Evolutionary conservation across 2,888 invertebrate genomes (phyloP), one percentile per base, ranked within the genome.

Genomic region (Drosophila anceps): DNA sequence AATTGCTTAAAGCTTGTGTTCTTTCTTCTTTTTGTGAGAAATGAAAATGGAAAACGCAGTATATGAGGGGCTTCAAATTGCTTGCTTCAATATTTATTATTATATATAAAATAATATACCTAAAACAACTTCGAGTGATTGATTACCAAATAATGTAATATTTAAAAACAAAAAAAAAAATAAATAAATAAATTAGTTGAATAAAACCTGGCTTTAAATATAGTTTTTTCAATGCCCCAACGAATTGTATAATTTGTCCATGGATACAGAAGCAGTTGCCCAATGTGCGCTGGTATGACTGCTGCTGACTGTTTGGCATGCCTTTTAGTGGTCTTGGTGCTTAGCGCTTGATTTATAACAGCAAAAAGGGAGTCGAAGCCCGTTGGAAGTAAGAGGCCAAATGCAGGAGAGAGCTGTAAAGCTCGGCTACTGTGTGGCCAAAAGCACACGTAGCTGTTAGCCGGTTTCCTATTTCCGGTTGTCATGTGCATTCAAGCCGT

Each of bases 271-370:
- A 29, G 15, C 43, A 43, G 20, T 51, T 61, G 31, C 57, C 81
- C 81, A 81, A 65, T 81, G 81, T 81, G 74, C 77, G 65, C 62
- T 67, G 58, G 44, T 54, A 35, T 66, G 12, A 15, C 75, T 82
- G 64, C 53, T 43, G 0, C 48, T 60, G 82, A 78, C 79, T 79
- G 79, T 68, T 69, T 74, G 83, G 69, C 70, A 77, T 86, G 88
- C 71, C 81, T 82, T 76, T 88, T 81, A 81, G 86, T 86, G 84
- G 81, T 86, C 79, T 67, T 73, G 87, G 84, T 79, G 88, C 85
- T 86, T 86, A 86, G 82, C 88, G 87, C 76, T 81, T 86, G 85
- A 86, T 86, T 86, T 86, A 86, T 86, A 86, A 63, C 84, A 74
- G 86, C 73, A 85, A 58, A 80, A 82, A 74, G 54, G 66, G 65